Conservation (phyloP, 2,888 invertebrate genomes). For the Napeogenes sylphis region DNA sequence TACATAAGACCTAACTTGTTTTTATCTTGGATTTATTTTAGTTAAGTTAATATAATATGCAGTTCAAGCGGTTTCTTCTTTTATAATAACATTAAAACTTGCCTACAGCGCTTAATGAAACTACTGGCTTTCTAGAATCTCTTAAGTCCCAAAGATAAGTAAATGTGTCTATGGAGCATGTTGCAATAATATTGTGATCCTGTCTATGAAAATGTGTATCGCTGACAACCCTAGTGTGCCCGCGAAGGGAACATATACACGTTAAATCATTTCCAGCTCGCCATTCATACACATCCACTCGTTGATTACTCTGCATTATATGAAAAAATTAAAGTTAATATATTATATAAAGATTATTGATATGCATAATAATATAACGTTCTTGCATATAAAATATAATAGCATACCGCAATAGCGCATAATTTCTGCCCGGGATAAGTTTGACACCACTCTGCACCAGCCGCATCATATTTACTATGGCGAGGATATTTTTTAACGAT, state of each 20-base stretch:
- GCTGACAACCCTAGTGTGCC: constrained; percentile 91
- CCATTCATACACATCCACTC: constrained; percentile 92
- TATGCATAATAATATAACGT: constrained; percentile 10
- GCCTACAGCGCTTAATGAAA: constrained; percentile 93
- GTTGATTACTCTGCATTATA: constrained; percentile 85
- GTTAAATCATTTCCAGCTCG: constrained; percentile 82
- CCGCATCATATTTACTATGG: constrained; percentile 95
- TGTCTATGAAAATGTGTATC: constrained; percentile 93
- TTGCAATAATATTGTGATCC: constrained; percentile 79
- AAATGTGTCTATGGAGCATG: constrained; percentile 95
- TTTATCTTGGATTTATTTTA: constrained; percentile 1
- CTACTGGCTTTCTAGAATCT: constrained; percentile 88
- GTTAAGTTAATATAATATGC: background rate
- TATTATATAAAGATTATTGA: constrained; percentile 13
- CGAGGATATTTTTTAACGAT: constrained; percentile 87
- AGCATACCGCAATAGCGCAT: constrained; percentile 90
- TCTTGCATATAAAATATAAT: constrained; percentile 4
- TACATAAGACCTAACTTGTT: background rate
- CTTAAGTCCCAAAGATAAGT: constrained; percentile 96
- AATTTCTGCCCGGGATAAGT: constrained; percentile 85
- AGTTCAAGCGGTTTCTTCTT: background rate
- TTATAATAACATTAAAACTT: constrained; percentile 40
- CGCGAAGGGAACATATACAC: constrained; percentile 84
- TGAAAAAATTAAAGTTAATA: background rate
- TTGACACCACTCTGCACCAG: constrained; percentile 95